Evolutionary conservation across 2,113 vertebrate species (phyloP), one percentile per base, ranked within the genome.

Genomic region (Centropus unirufus): DNA sequence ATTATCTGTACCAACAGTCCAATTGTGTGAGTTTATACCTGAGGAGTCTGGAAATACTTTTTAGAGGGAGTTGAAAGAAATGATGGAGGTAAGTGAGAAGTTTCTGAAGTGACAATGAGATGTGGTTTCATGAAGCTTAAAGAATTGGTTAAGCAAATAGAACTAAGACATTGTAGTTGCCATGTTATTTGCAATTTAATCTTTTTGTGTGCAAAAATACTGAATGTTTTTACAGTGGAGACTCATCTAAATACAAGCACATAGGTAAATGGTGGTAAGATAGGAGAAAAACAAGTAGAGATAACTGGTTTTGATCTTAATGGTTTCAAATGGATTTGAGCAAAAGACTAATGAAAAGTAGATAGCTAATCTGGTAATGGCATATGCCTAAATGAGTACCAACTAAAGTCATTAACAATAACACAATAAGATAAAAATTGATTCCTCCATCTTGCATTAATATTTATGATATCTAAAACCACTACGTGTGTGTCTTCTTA

Each of bases 341-440:
- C 18, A 77, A 69, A 77, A 83, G 39, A 58, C 44, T 79, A 83
- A 77, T 87, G 91, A 85, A 94, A 77, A 91, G 24, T 79, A 70
- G 88, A 85, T 20, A 83, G 68, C 63, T 95, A 88, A 93, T 94
- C 88, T 69, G 74, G 87, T 91, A 91, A 88, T 76, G n/a, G 29
- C 17, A 11, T 87, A 94, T 75, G 67, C 55, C 58, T 85, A 59
- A 92, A 90, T 69, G 47, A 79, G 19, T 84, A 44, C 62, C 78
- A 61, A 34, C 30, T 77, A 8, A 83, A 95, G 54, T 75, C 15
- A 54, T 92, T 83, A 80, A 29, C 39, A 55, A 34, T 46, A 67
- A n/a, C 14, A 17, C 39, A 44, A 19, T 39, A 77, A 69, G 51
- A 77, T 24, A 80, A 80, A 94, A 92, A 80, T 51, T 58, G 23